Evolutionary conservation across 2,888 invertebrate genomes (phyloP).

Genomic region (Anagyrus pseudococci): DNA sequence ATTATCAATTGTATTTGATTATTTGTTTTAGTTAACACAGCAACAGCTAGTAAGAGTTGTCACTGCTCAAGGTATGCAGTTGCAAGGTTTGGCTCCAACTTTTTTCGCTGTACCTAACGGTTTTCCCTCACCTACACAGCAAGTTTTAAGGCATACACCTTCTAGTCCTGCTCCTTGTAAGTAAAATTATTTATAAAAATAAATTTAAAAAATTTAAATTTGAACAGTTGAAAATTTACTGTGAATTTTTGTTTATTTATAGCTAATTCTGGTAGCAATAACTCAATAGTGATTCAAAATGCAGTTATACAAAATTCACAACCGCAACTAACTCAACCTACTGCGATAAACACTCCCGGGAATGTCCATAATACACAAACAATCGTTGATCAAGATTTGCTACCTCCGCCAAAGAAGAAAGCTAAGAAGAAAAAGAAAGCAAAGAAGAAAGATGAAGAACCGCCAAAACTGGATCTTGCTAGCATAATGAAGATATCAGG

Average conservation of each 20-base stretch:
- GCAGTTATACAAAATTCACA: constrained; percentile 60
- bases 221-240: no score
- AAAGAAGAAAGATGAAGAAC: constrained; percentile 63
- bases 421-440: constrained; percentile 67
- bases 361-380: constrained; percentile 50
- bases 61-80: constrained; percentile 69
- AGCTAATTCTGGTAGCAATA: constrained; percentile 55
- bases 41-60: constrained; percentile 70
- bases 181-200: constrained; percentile 32
- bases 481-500: constrained; percentile 79
- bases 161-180: constrained; percentile 60
- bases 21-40: constrained; percentile 57
- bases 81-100: constrained; percentile 61
- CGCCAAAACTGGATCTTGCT: constrained; percentile 71
- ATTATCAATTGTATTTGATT: constrained; percentile 29
- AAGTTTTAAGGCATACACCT: constrained; percentile 59
- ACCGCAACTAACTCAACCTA: constrained; percentile 54
- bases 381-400: constrained; percentile 57
- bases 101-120: constrained; percentile 61
- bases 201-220: constrained; percentile 12
- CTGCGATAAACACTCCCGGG: constrained; percentile 44
- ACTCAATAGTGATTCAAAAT: constrained; percentile 59
- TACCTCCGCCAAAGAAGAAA: constrained; percentile 64
- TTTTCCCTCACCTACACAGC: constrained; percentile 56
- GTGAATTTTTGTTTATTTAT: constrained; percentile 22